phyloP scores from a whole-genome alignment of 2,113 vertebrate species.

The Ibidorhyncha struthersii region DNA sequence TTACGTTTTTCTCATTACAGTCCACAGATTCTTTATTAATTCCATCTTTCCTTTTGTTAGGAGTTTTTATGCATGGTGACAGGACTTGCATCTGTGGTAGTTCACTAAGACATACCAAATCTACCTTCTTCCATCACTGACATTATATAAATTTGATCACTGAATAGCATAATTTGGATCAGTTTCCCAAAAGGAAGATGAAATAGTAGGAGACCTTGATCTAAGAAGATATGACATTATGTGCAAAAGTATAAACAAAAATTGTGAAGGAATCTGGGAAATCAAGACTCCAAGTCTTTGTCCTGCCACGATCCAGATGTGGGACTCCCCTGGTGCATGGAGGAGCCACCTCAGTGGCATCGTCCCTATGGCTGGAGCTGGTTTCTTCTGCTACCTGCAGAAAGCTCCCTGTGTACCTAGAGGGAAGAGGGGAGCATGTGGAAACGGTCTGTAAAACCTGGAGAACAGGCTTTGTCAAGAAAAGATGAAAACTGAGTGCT shows the following conservation, averaged over 20 bases:
- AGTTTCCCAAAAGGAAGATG: background rate
- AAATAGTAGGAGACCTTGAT: background rate
- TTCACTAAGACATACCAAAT: background rate
- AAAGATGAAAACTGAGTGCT: background rate
- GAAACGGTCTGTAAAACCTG: background rate
- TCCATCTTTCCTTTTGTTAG: background rate
- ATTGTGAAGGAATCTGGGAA: background rate
- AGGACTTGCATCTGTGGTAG: background rate
- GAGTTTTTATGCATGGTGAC: background rate
- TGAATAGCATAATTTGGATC: background rate
- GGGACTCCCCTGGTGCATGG: background rate
- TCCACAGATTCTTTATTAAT: background rate
- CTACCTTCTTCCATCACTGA: background rate
- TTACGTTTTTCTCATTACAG: background rate
- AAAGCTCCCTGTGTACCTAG: background rate
- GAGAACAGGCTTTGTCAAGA: background rate
- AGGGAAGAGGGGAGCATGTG: background rate
- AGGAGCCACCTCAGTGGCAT: background rate
- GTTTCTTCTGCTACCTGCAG: background rate
- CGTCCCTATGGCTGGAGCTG: background rate
- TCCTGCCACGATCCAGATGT: background rate
- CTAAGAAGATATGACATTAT: background rate
- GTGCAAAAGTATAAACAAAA: background rate
- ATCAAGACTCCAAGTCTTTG: background rate
- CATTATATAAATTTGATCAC: background rate